These are phyloP conservation scores for Falco biarmicus DNA, from an alignment of 2,797 vertebrate genomes.

Conservation along the genomic window DNA sequence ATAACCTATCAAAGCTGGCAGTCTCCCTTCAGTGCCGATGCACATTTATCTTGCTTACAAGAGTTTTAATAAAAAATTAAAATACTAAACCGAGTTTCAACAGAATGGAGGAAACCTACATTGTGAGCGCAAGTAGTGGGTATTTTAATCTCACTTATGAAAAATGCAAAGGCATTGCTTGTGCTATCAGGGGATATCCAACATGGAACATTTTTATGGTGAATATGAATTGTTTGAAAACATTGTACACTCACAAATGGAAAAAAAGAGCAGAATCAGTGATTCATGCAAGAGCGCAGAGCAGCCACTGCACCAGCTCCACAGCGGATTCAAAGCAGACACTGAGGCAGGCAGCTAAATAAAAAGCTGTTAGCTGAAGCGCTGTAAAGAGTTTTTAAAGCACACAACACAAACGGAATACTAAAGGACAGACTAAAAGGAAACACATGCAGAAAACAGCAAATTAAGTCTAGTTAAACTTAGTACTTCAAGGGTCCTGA, in stretches of 20 bases:
- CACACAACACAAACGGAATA: background rate
- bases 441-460: background rate
- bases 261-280: background rate
- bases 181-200: slow-evolving; percentile 37
- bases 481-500: background rate
- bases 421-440: background rate
- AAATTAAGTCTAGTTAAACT: background rate
- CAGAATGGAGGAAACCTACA: slow-evolving; percentile 30
- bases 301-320: background rate
- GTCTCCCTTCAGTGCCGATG: background rate
- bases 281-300: background rate
- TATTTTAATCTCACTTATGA: slow-evolving; percentile 76
- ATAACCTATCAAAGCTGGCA: background rate
- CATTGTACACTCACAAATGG: background rate
- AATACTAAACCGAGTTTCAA: slow-evolving; percentile 59
- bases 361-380: slow-evolving; percentile 1
- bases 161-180: slow-evolving; percentile 55
- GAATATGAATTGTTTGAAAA: slow-evolving; percentile 58
- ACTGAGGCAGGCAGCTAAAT: slow-evolving; percentile 4
- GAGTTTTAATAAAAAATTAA: slow-evolving; percentile 76
- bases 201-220: slow-evolving; percentile 38
- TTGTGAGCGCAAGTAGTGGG: background rate
- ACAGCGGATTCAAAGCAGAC: background rate
- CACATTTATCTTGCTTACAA: slow-evolving; percentile 63
- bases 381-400: background rate